Percentiles rank a stretch among this genome's conserved stretches.
Evolutionary conservation across 2,888 invertebrate genomes (phyloP).

Genomic region (Apeira syringaria): DNA sequence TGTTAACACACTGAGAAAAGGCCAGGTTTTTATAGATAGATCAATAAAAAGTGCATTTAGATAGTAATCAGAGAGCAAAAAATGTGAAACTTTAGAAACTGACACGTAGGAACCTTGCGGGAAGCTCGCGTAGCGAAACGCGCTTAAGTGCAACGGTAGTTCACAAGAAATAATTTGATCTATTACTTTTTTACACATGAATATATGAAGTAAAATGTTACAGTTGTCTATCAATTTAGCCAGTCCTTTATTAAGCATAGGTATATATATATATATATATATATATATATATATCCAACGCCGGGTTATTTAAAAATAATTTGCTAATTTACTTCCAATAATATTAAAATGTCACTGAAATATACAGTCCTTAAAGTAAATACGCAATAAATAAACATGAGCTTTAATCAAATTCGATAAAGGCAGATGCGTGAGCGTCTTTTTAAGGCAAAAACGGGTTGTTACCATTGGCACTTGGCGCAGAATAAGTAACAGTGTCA

Average conservation of each 20-base stretch:
- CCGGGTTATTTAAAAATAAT: no score
- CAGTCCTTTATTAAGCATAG: no score
- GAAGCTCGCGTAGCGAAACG: slow-evolving; percentile 4
- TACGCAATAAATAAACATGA: slow-evolving; percentile 76
- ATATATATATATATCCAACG: no score
- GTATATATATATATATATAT: no score
- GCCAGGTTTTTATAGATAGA: neutral
- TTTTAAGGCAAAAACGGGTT: slow-evolving; percentile 75
- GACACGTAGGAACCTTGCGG: neutral
- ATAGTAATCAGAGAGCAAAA: slow-evolving; percentile 2
- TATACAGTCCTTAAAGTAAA: slow-evolving; percentile 58
- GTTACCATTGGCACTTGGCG: slow-evolving; percentile 57
- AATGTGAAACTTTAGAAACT: slow-evolving; percentile 1
- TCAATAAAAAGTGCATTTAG: neutral
- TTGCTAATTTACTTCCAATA: slow-evolving; percentile 3
- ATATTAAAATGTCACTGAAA: slow-evolving; percentile 40
- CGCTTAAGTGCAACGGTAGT: neutral
- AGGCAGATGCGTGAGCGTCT: slow-evolving; percentile 72
- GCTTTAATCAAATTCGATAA: slow-evolving; percentile 79
- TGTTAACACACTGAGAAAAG: neutral
- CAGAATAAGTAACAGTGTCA: neutral
- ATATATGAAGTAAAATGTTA: no score
- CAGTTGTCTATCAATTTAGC: no score
- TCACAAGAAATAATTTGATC: slow-evolving; percentile 1
- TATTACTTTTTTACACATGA: neutral